Percentiles rank a stretch among this genome's conserved stretches.
Evolutionary conservation across 2,113 vertebrate species (phyloP).

Genomic region (Nanorana parkeri): DNA sequence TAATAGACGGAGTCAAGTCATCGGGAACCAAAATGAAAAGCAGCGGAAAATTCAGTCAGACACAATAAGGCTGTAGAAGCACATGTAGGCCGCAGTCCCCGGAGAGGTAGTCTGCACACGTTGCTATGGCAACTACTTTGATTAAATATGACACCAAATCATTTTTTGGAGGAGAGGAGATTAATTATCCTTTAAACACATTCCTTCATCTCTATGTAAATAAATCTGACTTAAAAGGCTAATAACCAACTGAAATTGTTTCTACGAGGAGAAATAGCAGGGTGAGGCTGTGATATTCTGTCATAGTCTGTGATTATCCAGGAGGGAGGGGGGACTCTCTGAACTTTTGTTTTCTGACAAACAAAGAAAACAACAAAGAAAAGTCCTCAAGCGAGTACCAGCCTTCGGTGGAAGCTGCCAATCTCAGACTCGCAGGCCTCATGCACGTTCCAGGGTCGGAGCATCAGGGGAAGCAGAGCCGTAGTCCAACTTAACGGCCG

Average conservation of each 20-base stretch:
- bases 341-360: neutral
- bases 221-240: conserved; percentile 4
- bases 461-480: too few species aligned
- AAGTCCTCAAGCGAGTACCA: neutral
- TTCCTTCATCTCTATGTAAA: conserved; percentile 49
- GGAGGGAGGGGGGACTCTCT: neutral
- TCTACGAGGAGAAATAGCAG: neutral
- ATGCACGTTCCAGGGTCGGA: too few species aligned
- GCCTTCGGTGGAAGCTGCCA: too few species aligned
- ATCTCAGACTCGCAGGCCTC: too few species aligned
- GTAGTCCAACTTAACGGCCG: too few species aligned
- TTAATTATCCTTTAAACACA: conserved; percentile 26
- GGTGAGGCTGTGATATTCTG: neutral
- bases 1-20: neutral
- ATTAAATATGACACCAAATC: neutral
- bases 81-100: neutral
- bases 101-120: neutral
- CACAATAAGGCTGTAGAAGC: conserved; percentile 17
- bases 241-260: conserved; percentile 25
- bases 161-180: neutral
- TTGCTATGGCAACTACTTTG: conserved; percentile 38
- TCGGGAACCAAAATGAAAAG: neutral
- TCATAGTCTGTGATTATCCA: neutral
- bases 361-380: neutral
- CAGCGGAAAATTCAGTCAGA: neutral